These are phyloP conservation scores for Darevskia nairensis DNA, from an alignment of 2,797 vertebrate genomes.

Conservation along the genomic window DNA sequence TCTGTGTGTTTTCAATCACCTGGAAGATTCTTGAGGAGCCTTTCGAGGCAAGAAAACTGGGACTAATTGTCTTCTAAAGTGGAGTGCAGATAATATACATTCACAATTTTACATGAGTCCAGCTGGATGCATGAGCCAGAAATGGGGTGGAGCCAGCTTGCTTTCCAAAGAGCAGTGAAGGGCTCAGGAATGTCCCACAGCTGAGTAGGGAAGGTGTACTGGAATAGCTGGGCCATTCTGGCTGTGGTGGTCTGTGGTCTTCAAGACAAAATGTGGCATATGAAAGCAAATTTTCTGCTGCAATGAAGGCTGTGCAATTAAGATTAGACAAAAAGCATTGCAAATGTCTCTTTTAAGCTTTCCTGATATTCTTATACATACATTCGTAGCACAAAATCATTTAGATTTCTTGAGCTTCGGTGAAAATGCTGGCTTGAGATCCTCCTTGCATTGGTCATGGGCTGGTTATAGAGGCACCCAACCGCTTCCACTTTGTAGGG, in stretches of 20 bases:
- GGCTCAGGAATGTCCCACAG: neutral
- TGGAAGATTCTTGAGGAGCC: neutral
- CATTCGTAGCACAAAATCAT: constrained; percentile 1
- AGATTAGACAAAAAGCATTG: neutral
- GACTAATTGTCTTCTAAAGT: too few species aligned
- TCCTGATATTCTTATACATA: neutral
- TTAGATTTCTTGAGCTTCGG: neutral
- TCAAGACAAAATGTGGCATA: neutral
- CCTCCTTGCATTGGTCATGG: neutral
- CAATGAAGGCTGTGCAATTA: neutral
- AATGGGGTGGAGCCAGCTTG: neutral
- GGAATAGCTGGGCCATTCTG: neutral
- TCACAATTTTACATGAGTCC: neutral
- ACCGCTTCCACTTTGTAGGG: neutral
- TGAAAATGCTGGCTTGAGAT: neutral
- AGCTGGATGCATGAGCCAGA: neutral
- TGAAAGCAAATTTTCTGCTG: neutral
- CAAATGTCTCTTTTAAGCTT: constrained; percentile 23
- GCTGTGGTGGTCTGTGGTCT: neutral
- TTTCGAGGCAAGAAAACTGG: neutral
- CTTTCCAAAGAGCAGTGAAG: neutral
- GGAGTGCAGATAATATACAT: neutral
- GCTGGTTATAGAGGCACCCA: neutral
- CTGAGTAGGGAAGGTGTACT: neutral
- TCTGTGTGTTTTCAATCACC: neutral